Base-by-base conservation (phyloP, 2,888 invertebrate genomes). In the Lithophane semibrunnea region DNA sequence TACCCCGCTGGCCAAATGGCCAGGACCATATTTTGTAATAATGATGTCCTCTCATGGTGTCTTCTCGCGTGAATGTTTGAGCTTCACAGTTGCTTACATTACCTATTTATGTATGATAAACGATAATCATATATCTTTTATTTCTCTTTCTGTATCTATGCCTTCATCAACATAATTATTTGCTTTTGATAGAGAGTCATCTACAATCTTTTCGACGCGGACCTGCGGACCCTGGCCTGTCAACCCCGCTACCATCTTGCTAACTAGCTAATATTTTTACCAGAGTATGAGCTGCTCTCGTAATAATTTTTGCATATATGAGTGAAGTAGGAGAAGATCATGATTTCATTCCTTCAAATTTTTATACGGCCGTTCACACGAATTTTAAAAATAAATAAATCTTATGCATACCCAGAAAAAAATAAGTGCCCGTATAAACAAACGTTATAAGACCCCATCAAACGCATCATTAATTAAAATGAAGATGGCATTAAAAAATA, bases 371-470 rank as follows among this genome's bases (percentile, higher is more conserved):
- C 16, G 16, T 77, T 10, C n/a, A 60, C 61, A 61, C 44, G 54
- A 77, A 60, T 8, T 71, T 56, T n/a, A 47, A 37, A 65, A 65
- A 74, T 47, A 65, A 8, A 74, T 52, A 47, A 78, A 73, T 37
- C 37, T 44, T 37, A 42, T 47, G 21, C 18, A 71, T 49, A 49
- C 42, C 12, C 44, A 60, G 8, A 60, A 54, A 56, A 80, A 74
- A 60, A 4, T 24, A 81, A 74, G 65, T 29, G 66, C 21, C 37
- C 44, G 18, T 66, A 54, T 37, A 75, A 71, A 73, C 49, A 70
- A 16, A 37, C 44, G 18, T 82, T 66, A 5, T 37, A 70, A 82
- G 75, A 37, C 2, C 12, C 52, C 77, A 66, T 81, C 18, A 82
- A 60, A n/a, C 37, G n/a, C 37, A 13, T 65, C 70, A 68, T 63